Evolutionary conservation across 1,140 invertebrate species (phyloP).

Genomic region (Drosophila malerkotliana): DNA sequence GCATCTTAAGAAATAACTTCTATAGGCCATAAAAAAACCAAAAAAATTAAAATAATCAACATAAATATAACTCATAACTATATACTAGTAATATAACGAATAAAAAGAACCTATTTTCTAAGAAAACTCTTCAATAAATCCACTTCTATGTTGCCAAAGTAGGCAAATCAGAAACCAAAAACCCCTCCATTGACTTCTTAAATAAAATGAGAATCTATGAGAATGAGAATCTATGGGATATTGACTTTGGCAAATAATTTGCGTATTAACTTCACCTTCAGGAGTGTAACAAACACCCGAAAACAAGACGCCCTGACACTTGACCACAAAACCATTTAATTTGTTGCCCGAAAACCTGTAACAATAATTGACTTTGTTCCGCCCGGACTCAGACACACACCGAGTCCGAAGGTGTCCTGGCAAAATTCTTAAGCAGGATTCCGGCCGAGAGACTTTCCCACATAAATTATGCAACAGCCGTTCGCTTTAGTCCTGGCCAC

Average conservation of each 20-base stretch:
- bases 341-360: slow-evolving; percentile 67
- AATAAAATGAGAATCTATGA: slow-evolving; percentile 16
- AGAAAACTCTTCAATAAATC: no score
- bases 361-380: slow-evolving; percentile 67
- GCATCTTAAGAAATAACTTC: no score
- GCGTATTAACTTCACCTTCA: not conserved
- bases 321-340: slow-evolving; percentile 69
- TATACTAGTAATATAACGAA: no score
- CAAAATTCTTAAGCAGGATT: slow-evolving; percentile 71
- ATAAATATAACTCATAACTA: no score
- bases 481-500: slow-evolving; percentile 34
- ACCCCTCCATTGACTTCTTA: slow-evolving; percentile 1
- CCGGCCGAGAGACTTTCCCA: slow-evolving; percentile 67
- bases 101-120: not conserved
- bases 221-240: slow-evolving; percentile 9
- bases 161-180: not conserved
- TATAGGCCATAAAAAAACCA: no score
- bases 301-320: slow-evolving; percentile 22
- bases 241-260: slow-evolving; percentile 33
- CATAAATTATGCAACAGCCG: slow-evolving; percentile 70
- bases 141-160: not conserved
- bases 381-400: slow-evolving; percentile 7
- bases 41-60: no score
- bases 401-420: slow-evolving; percentile 39
- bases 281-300: slow-evolving; percentile 19